Evolutionary conservation across 2,888 invertebrate species (phyloP).

Genomic region (Lypha dubia): DNA sequence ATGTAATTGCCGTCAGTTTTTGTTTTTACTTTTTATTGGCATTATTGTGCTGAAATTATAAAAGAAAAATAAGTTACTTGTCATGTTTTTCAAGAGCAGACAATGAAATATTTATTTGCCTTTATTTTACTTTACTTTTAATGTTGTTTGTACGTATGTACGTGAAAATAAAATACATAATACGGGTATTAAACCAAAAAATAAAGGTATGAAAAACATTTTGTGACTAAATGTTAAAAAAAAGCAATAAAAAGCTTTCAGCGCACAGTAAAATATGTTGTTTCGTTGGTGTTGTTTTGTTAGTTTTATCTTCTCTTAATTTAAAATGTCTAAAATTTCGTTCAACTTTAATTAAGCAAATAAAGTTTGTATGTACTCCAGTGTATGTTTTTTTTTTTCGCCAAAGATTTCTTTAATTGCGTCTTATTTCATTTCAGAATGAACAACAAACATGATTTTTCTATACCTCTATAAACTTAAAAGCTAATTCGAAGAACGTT

Average conservation of each 20-base stretch:
- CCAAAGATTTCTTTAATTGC: constrained; percentile 12
- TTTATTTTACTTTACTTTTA: constrained; percentile 15
- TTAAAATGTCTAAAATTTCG: background rate
- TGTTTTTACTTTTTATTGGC: constrained; percentile 4
- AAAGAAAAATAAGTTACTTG: constrained; percentile 31
- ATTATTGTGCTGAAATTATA: constrained; percentile 18
- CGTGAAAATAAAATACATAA: background rate
- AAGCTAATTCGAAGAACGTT: background rate
- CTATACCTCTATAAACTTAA: background rate
- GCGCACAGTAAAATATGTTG: background rate
- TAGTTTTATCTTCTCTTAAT: background rate
- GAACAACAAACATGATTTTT: constrained; percentile 18
- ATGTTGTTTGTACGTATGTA: too few species aligned
- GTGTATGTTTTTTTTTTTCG: too few species aligned
- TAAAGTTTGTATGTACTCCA: background rate
- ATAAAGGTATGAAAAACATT: background rate
- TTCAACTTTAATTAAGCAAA: constrained; percentile 8
- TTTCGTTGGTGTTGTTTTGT: too few species aligned
- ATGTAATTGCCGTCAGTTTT: constrained; percentile 3
- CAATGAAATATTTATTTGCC: constrained; percentile 42
- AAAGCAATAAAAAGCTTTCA: background rate
- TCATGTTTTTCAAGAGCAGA: constrained; percentile 54
- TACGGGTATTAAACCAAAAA: background rate
- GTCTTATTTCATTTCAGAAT: constrained; percentile 28
- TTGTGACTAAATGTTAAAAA: background rate